Evolutionary conservation across 2,888 invertebrate species (phyloP).

Genomic region (Plebejus melissa): DNA sequence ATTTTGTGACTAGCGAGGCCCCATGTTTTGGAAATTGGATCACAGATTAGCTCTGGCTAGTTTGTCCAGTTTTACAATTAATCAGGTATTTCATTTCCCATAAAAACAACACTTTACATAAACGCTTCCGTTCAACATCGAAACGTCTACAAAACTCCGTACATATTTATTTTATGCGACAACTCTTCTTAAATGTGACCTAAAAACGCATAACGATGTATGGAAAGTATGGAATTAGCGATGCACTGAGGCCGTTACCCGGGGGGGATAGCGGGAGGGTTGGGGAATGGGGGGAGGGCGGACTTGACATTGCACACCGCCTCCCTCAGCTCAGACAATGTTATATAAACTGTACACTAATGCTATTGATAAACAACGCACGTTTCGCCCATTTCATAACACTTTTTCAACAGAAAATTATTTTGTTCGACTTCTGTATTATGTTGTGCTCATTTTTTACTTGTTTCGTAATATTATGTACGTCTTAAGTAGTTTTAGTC

Average conservation of each 20-base stretch:
- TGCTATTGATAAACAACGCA: conserved; percentile 23
- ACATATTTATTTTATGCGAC: conserved; percentile 16
- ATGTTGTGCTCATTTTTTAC: neutral
- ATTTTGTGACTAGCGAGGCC: neutral
- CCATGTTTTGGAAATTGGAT: no score
- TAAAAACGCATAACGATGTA: conserved; percentile 39
- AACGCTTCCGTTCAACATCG: neutral
- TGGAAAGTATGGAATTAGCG: conserved; percentile 36
- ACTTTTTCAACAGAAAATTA: neutral
- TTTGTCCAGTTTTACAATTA: neutral
- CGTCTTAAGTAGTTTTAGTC: neutral
- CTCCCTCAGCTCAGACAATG: conserved; percentile 15
- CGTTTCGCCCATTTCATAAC: conserved; percentile 9
- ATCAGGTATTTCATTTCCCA: neutral
- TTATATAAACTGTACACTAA: conserved; percentile 20
- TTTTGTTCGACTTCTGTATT: neutral
- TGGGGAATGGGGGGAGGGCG: conserved; percentile 37
- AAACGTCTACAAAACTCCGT: neutral
- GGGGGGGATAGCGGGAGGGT: conserved; percentile 27
- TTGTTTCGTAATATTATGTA: neutral
- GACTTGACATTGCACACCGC: conserved; percentile 50
- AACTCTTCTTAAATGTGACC: conserved; percentile 32
- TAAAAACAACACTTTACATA: neutral
- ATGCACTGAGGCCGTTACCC: conserved; percentile 32
- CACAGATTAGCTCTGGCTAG: neutral